phyloP scores from a whole-genome alignment of 2,888 invertebrate species.

The Mimas tiliae region DNA sequence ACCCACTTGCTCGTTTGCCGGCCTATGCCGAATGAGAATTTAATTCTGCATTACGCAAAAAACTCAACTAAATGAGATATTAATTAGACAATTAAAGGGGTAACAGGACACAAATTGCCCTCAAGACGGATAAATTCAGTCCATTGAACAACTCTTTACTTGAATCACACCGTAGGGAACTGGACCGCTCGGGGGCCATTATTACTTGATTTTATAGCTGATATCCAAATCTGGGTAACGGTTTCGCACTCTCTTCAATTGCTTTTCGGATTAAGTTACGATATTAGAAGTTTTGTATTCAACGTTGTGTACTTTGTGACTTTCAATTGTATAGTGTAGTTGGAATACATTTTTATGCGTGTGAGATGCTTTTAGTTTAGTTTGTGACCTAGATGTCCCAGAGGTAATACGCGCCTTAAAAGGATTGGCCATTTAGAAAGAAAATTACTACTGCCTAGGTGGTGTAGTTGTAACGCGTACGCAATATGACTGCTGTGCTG shows the following conservation, averaged over 20 bases:
- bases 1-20: too few species aligned
- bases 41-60: background rate
- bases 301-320: background rate
- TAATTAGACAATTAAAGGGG: conserved; percentile 11
- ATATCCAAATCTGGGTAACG: conserved; percentile 11
- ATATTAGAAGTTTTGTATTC: background rate
- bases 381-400: too few species aligned
- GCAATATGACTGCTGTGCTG: too few species aligned
- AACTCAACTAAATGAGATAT: background rate
- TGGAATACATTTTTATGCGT: too few species aligned
- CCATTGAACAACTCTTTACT: conserved; percentile 16
- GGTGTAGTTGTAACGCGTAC: too few species aligned
- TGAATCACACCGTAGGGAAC: conserved; percentile 13
- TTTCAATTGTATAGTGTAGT: background rate
- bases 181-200: background rate
- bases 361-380: background rate
- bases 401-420: too few species aligned
- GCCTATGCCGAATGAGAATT: background rate
- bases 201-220: conserved; percentile 18
- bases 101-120: conserved; percentile 11
- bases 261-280: background rate
- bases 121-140: conserved; percentile 1
- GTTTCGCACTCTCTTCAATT: conserved; percentile 12
- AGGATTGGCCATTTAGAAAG: too few species aligned
- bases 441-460: too few species aligned